These are phyloP conservation scores for Crypturellus tataupa DNA, from an alignment of 2,797 vertebrate genomes.

Conservation along the genomic window DNA sequence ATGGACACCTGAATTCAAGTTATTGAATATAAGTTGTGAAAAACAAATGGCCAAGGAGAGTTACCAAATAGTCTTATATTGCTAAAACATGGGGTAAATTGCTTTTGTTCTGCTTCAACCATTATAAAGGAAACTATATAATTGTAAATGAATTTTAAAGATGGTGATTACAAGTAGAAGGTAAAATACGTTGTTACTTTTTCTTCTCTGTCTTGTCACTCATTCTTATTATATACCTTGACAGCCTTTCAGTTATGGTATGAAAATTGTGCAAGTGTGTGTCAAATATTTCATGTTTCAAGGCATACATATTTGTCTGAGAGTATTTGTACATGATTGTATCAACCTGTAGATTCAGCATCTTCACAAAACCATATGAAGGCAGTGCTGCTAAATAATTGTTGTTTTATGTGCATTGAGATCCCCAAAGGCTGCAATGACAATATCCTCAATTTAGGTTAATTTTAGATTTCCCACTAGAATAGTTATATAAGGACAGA, in stretches of 20 bases:
- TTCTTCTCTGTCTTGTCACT: not conserved
- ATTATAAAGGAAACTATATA: not conserved
- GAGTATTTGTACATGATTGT: not conserved
- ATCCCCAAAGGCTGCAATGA: not conserved
- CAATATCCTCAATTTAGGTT: not conserved
- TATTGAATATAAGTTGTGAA: not conserved
- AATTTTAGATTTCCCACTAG: conserved; percentile 27
- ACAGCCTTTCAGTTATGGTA: not conserved
- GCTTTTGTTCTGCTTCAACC: not conserved
- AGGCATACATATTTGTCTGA: not conserved
- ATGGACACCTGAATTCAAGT: not conserved
- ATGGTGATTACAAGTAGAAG: not conserved
- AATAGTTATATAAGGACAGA: not conserved
- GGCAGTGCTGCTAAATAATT: not conserved
- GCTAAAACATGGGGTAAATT: not conserved
- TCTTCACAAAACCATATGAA: not conserved
- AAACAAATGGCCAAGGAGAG: not conserved
- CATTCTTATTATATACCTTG: no score
- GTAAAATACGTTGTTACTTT: not conserved
- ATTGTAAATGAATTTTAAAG: not conserved
- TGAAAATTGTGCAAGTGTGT: not conserved
- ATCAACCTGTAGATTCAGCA: not conserved
- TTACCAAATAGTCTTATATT: not conserved
- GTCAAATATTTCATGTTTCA: not conserved
- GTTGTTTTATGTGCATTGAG: not conserved